phyloP scores from a whole-genome alignment of 2,797 vertebrate genomes.

The Dipus sagitta region DNA sequence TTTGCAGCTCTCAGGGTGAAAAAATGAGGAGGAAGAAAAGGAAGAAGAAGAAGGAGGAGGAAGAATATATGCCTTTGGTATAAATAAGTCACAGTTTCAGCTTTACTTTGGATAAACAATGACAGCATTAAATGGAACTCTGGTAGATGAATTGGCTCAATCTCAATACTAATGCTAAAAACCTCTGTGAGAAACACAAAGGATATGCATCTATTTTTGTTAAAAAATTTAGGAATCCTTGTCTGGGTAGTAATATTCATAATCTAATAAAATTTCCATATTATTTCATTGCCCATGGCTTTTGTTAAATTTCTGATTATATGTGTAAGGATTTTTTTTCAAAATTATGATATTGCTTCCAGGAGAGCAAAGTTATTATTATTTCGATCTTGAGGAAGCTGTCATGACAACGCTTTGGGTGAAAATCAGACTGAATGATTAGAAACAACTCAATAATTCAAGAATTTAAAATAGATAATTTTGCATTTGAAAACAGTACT shows the following conservation, averaged over 20 bases:
- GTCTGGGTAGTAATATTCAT: slow-evolving; percentile 1
- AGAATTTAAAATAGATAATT: slow-evolving; percentile 78
- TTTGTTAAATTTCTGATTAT: slow-evolving; percentile 52
- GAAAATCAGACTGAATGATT: slow-evolving; percentile 79
- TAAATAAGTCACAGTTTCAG: neutral
- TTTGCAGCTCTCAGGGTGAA: neutral
- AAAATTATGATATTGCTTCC: slow-evolving; percentile 70
- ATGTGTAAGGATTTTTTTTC: neutral
- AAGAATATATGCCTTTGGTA: neutral
- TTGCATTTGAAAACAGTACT: slow-evolving; percentile 71
- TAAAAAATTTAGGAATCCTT: slow-evolving; percentile 37
- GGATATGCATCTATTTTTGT: neutral
- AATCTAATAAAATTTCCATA: slow-evolving; percentile 42
- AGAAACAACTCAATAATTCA: slow-evolving; percentile 80
- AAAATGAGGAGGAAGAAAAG: too few species aligned
- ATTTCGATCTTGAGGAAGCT: slow-evolving; percentile 69
- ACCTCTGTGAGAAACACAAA: neutral
- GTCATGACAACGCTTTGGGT: slow-evolving; percentile 79
- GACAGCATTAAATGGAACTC: neutral
- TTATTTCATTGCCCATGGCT: slow-evolving; percentile 22
- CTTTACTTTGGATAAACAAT: neutral
- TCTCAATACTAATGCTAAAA: slow-evolving; percentile 15
- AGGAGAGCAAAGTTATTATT: slow-evolving; percentile 75
- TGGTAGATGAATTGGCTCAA: neutral
- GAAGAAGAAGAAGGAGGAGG: too few species aligned